Base-by-base conservation (phyloP, 2,113 vertebrate species). In the Tor tambroides region DNA sequence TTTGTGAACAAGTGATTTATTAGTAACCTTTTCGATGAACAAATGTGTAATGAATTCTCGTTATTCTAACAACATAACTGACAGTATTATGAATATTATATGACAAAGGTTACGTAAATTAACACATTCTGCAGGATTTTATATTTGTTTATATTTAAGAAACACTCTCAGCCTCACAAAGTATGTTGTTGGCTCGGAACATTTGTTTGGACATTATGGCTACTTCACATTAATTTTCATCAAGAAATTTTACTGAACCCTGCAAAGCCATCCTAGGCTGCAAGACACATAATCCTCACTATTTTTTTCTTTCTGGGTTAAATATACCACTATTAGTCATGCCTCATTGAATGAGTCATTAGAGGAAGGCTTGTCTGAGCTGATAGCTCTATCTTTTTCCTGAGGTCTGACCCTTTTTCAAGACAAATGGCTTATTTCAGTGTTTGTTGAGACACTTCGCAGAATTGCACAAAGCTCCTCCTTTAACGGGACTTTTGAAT, bases 391-490 rank as follows among this genome's bases (percentile, higher is more conserved):
- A 85, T 93, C 43, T 88, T 86, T 49, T 88, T 89, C 85, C 80
- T 81, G 11, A 74, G 83, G 51, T 46, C 81, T 84, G 84, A 75
- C 81, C 51, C 65, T 76, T 88, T 78, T 86, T 69, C 49, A 41
- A 79, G 59, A 77, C 80, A 15, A 23, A 84, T 86, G 71, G 61
- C 80, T 43, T 59, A 56, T 85, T 80, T 63, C 65, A 26, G 30
- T 61, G 28, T 59, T 74, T 41, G 15, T 28, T 76, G 54, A 21
- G 65, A 30, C 49, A 41, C 32, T 81, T 88, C 26, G 43, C 32
- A 87, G 81, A 82, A 87, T 83, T 80, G 77, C n/a, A 32, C 90
- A 92, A 86, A 86, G 78, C 26, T 82, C 54, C 85, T 93, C 92
- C 89, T 87, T 87, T 35, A 35, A 43, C 3, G 28, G 71, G 88